A percentile compares a stretch with the other conserved stretches of the same genome.
Evolutionary conservation across 2,113 vertebrate genomes (phyloP).

Genomic region (Colinus virginianus): DNA sequence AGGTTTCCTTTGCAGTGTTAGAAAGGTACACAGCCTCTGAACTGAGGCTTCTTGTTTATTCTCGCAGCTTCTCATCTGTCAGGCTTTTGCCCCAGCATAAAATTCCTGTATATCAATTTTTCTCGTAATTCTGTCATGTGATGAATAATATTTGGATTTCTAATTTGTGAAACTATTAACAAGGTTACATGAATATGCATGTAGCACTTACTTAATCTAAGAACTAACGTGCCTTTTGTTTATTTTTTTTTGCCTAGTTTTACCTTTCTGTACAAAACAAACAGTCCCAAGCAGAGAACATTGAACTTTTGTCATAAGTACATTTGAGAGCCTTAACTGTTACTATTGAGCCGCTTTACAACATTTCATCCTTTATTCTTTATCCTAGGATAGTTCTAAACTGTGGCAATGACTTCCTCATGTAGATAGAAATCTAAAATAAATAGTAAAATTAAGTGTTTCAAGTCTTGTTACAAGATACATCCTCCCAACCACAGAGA

Average conservation of each 20-base stretch:
- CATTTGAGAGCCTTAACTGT: neutral
- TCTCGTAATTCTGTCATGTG: neutral
- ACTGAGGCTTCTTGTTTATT: neutral
- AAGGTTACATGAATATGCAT: neutral
- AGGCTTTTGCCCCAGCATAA: neutral
- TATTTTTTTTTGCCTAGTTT: neutral
- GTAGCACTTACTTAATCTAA: neutral
- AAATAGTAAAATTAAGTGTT: slow-evolving; percentile 34
- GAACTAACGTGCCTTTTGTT: neutral
- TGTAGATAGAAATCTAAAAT: slow-evolving; percentile 35
- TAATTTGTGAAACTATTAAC: neutral
- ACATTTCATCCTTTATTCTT: neutral
- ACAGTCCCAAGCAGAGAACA: neutral
- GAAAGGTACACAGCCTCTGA: neutral
- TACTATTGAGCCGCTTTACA: neutral
- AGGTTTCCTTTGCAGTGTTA: neutral
- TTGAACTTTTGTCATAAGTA: neutral
- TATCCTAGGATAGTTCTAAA: neutral
- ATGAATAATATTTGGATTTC: neutral
- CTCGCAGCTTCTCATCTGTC: neutral
- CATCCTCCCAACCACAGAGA: neutral
- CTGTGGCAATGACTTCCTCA: slow-evolving; percentile 15
- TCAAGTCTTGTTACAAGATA: slow-evolving; percentile 12
- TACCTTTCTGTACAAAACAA: neutral
- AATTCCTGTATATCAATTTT: neutral